These are phyloP conservation scores for Muntiacus reevesi DNA, from an alignment of 2,113 vertebrate genomes.

Conservation along the genomic window DNA sequence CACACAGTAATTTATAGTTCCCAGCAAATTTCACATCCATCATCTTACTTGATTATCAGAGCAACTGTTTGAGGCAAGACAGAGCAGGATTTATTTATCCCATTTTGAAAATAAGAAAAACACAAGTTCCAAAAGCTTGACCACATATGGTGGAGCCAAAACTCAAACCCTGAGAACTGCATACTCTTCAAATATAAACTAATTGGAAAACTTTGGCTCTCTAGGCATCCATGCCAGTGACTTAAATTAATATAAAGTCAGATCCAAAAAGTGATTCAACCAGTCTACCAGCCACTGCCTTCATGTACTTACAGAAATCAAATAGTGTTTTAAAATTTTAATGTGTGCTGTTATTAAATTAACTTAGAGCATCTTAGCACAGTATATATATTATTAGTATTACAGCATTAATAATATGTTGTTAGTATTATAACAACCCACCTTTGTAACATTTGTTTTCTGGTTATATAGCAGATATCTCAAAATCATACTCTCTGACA, in stretches of 20 bases:
- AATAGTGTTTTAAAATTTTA: not conserved
- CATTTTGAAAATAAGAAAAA: constrained; percentile 8
- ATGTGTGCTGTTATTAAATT: not conserved
- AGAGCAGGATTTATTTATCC: not conserved
- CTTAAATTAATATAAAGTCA: not conserved
- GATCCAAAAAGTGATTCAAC: not conserved
- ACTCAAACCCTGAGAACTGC: not conserved
- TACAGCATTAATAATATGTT: not conserved
- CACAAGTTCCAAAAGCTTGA: not conserved
- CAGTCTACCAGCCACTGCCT: not conserved
- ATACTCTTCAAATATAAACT: not conserved
- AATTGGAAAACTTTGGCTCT: not conserved
- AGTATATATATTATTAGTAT: not conserved
- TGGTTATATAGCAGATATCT: constrained; percentile 35
- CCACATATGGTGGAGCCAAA: not conserved
- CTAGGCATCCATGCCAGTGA: not conserved
- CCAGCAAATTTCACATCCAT: not conserved
- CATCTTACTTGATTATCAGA: not conserved
- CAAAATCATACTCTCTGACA: constrained; percentile 19
- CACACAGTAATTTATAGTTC: not conserved
- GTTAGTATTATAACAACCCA: not conserved
- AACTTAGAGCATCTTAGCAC: constrained; percentile 25
- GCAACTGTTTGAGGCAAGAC: not conserved
- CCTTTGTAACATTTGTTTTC: not conserved
- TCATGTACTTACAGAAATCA: not conserved